These are phyloP conservation scores for Exephanes ischioxanthus DNA, from an alignment of 2,888 invertebrate genomes.

Conservation along the genomic window DNA sequence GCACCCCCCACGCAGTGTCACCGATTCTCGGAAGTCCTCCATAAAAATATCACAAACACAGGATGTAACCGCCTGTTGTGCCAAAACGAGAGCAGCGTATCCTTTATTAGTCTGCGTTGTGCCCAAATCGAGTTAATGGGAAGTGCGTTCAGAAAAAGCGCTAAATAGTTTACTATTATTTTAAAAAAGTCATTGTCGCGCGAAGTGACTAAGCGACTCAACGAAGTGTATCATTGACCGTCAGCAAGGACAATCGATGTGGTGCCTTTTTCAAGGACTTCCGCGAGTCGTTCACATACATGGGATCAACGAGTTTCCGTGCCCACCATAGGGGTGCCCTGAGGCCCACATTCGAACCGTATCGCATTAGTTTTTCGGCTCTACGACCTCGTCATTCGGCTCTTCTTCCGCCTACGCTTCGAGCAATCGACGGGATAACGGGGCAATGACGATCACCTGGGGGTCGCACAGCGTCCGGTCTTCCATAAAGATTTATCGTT, in stretches of 20 bases:
- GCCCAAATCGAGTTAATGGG: slow-evolving; percentile 2
- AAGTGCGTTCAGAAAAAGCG: background rate
- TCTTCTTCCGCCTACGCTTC: slow-evolving; percentile 14
- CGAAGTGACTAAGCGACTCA: background rate
- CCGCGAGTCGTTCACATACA: background rate
- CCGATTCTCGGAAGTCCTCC: slow-evolving; percentile 79
- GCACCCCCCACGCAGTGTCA: slow-evolving; percentile 72
- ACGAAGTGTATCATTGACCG: background rate
- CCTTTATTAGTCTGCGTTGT: background rate
- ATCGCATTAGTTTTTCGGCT: slow-evolving; percentile 53
- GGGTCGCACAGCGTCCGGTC: background rate
- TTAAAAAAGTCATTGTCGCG: background rate
- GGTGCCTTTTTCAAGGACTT: slow-evolving; percentile 14
- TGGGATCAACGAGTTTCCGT: slow-evolving; percentile 28
- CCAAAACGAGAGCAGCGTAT: slow-evolving; percentile 50
- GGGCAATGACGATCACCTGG: background rate
- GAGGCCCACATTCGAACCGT: slow-evolving; percentile 62
- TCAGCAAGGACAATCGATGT: slow-evolving; percentile 32
- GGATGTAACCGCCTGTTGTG: slow-evolving; percentile 62
- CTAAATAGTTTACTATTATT: too few species aligned
- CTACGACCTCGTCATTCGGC: slow-evolving; percentile 45
- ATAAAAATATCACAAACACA: slow-evolving; percentile 76
- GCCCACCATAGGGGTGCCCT: slow-evolving; percentile 56
- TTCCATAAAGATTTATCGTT: slow-evolving; percentile 4
- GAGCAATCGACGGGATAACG: background rate